These are phyloP conservation scores for Hetaerina titia DNA, from an alignment of 2,888 invertebrate species.

Conservation along the genomic window DNA sequence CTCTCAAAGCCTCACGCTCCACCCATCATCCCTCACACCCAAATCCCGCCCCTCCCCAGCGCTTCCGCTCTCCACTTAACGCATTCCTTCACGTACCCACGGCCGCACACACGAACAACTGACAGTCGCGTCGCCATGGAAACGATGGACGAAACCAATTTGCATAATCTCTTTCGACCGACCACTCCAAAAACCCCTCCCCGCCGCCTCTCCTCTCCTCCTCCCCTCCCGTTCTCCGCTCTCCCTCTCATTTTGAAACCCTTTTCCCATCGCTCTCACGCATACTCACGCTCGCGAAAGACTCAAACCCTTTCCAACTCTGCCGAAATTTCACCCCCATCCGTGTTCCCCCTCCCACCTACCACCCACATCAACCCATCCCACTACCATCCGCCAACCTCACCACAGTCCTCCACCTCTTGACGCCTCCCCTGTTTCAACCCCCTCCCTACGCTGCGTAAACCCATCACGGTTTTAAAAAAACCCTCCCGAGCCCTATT, in stretches of 20 bases:
- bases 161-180: slow-evolving; percentile 63
- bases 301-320: background rate
- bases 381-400: no score
- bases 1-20: no score
- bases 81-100: background rate
- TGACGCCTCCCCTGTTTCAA: background rate
- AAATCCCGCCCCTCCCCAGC: no score
- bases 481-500: background rate
- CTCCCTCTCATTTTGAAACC: background rate
- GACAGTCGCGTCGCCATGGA: slow-evolving; percentile 41
- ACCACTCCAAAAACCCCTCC: slow-evolving; percentile 14
- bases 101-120: background rate
- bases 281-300: background rate
- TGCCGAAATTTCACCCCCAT: background rate
- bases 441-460: background rate
- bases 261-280: background rate
- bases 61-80: background rate
- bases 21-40: no score
- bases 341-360: background rate
- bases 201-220: background rate
- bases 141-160: slow-evolving; percentile 60
- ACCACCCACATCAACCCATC: background rate
- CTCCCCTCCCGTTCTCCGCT: background rate
- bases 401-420: background rate
- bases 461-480: background rate